These are phyloP conservation scores for Hofmannophila pseudospretella DNA, from an alignment of 2,888 invertebrate species.

Conservation along the genomic window DNA sequence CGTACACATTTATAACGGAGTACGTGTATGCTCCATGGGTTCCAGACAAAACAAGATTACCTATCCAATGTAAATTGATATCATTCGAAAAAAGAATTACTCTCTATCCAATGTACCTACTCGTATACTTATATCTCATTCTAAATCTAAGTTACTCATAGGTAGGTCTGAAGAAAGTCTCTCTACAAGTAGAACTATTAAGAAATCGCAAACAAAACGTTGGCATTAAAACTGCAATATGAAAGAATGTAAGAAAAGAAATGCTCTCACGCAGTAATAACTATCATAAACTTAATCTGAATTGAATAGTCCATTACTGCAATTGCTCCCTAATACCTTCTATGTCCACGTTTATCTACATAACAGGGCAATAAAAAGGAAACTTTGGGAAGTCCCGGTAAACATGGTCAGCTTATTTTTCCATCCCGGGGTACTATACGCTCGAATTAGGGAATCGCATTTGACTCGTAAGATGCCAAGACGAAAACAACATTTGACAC, in stretches of 20 bases:
- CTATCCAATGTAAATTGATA: too few relatives aligned
- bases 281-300: background rate
- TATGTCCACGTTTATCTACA: slow-evolving; percentile 33
- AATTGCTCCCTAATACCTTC: slow-evolving; percentile 27
- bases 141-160: too few relatives aligned
- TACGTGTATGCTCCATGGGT: too few relatives aligned
- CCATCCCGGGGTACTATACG: slow-evolving; percentile 24
- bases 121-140: too few relatives aligned
- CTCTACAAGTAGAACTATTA: too few relatives aligned
- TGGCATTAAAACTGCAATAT: background rate
- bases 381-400: slow-evolving; percentile 35
- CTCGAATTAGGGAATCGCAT: slow-evolving; percentile 20
- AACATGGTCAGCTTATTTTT: slow-evolving; percentile 34
- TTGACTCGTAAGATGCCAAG: slow-evolving; percentile 18
- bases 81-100: too few relatives aligned
- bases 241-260: background rate
- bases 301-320: slow-evolving; percentile 16
- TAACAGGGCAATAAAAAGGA: slow-evolving; percentile 47
- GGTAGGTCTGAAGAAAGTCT: too few relatives aligned
- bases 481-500: slow-evolving; percentile 45
- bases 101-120: too few relatives aligned
- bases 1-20: too few relatives aligned
- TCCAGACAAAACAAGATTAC: too few relatives aligned
- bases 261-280: background rate
- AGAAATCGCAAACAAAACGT: too few relatives aligned